Evolutionary conservation across 2,888 invertebrate genomes (phyloP), one percentile per base, ranked within the genome.

Genomic region (Pammene aurita): DNA sequence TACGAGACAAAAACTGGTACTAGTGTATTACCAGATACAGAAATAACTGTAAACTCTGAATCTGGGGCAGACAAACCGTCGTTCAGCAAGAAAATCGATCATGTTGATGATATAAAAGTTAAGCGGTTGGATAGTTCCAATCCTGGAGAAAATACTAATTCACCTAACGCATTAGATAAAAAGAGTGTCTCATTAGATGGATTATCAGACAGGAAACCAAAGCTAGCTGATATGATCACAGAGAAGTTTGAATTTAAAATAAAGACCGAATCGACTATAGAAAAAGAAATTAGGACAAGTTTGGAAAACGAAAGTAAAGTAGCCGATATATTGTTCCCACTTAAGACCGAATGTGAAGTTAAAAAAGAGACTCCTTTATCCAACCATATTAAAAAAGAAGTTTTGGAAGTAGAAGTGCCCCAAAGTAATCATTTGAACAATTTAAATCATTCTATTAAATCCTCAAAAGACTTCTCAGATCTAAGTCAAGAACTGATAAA

Each of bases 351-450:
- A 71, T 75, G 72, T 73, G 84, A 84, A 70, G 79, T 74, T 48
- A 78, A 77, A 71, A 79, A 75, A 70, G 83, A 83, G 56, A 77
- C 81, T 35, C 74, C 75, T 38, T 76, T 78, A 34, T 79, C 78
- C 67, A 86, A 80, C 66, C 77, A 82, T 63, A 79, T 82, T 64
- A 81, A 81, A 71, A 85, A 88, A 77, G 88, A 88, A 74, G 75
- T 83, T 63, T 73, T 79, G 41, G 82, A 86, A 67, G 78, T 80
- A 74, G 85, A 87, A 73, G 70, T 78, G 35, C 80, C 81, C 68
- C 77, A 80, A 34, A 83, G 34, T 13, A 54, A 82, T 77, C 83
- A 86, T 71, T 78, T 86, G 16, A 83, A 81, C 76, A 74, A 79
- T 65, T 73, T 82, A 55, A 84, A 80, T 74, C 58, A 58, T 58